Evolutionary conservation across 2,888 invertebrate genomes (phyloP), one percentile per base, ranked within the genome.

Genomic region (Archips crataeganus): DNA sequence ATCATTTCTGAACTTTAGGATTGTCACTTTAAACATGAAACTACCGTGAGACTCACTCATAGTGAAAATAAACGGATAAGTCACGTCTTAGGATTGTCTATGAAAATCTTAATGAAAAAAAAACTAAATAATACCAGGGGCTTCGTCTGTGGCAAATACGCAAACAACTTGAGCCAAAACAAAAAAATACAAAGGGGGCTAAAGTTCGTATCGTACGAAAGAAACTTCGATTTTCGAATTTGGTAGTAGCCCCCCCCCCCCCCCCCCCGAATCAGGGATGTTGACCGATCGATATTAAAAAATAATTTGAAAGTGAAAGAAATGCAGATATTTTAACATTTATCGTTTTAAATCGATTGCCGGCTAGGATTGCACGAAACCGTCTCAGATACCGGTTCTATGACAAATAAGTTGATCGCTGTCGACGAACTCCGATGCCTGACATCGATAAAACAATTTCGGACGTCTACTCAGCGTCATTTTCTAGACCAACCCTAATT

Each of bases 361-460:
- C 79, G 83, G 83, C 81, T 84, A 84, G 79, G 79, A 81, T 80
- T 82, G 78, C 81, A 79, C 76, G 74, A 66, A 75, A 78, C 78
- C 78, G 71, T 78, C 78, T 77, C 77, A 65, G 74, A 81, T 88
- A 90, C 90, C 89, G 88, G 89, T 88, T 89, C 85, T 84, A 84
- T 87, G 87, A 89, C 88, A 90, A 89, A 87, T 85, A 88, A 87
- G 82, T 83, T 84, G 84, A 88, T 85, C 85, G 82, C 85, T 84
- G 90, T 87, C 88, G 86, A 86, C 87, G 88, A 89, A 89, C 90
- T 89, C 84, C 39, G 77, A 79, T 80, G 80, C 74, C 80, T 81
- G 82, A 82, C 80, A 83, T 83, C 79, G 77, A 82, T 83, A 87
- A 87, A 88, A 87, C 83, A 76, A 77, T 75, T 78, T 69, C 39